phyloP scores from a whole-genome alignment of 2,113 vertebrate species.

The Cacatua alba region DNA sequence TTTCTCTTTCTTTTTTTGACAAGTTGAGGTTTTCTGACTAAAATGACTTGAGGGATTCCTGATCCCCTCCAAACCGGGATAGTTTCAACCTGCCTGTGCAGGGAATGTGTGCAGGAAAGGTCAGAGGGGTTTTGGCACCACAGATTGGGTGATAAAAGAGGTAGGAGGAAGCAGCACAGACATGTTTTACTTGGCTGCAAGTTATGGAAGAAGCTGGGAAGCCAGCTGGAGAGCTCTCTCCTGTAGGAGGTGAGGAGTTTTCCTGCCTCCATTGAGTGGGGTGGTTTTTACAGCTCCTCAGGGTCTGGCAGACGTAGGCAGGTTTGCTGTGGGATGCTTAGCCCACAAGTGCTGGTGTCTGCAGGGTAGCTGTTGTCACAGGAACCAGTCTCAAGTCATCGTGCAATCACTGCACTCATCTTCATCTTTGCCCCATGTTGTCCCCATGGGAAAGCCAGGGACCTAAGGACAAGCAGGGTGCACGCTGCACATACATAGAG shows the following conservation, averaged over 20 bases:
- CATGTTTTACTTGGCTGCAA: neutral
- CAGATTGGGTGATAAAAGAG: neutral
- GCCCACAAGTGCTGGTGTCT: neutral
- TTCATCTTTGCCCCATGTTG: neutral
- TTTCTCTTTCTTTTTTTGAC: too few relatives aligned
- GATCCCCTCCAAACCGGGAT: neutral
- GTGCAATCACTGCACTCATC: rapidly evolving
- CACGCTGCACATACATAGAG: neutral
- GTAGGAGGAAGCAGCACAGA: neutral
- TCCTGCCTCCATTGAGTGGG: neutral
- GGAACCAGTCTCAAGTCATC: neutral
- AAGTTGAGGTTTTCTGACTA: neutral
- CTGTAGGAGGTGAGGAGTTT: neutral
- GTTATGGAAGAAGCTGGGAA: neutral
- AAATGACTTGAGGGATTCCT: neutral
- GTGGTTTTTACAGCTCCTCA: neutral
- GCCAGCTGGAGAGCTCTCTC: neutral
- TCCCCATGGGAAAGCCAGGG: neutral
- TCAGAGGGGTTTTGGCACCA: neutral
- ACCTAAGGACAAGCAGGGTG: neutral
- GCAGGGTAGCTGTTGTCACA: neutral
- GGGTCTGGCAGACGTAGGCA: neutral
- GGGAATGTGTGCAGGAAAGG: neutral
- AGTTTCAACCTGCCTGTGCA: neutral
- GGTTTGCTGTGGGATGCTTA: neutral